Conservation (phyloP, 2,888 invertebrate species). For the Candidula unifasciata region DNA sequence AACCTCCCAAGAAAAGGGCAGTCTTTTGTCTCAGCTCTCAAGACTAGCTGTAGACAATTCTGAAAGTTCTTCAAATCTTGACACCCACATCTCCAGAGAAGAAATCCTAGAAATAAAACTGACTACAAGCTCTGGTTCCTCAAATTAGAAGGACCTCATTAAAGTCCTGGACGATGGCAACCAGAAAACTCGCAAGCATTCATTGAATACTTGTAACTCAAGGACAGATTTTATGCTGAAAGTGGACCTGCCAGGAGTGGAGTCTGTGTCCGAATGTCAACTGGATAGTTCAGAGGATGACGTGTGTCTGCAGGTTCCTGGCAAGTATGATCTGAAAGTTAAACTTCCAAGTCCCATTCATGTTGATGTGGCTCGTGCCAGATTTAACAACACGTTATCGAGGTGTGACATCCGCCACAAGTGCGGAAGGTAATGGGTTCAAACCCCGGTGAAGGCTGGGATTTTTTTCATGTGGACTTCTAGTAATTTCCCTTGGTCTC, state of each 20-base stretch:
- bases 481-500: no score
- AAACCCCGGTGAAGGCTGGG: no score
- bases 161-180: slow-evolving; percentile 62
- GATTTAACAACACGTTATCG: no score
- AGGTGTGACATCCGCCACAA: no score
- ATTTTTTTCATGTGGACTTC: no score
- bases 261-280: slow-evolving; percentile 70
- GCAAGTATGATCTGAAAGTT: no score
- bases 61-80: slow-evolving; percentile 25
- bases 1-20: slow-evolving; percentile 60
- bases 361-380: no score
- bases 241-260: slow-evolving; percentile 69
- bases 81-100: background rate
- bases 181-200: slow-evolving; percentile 38
- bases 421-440: no score
- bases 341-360: no score
- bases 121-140: slow-evolving; percentile 49
- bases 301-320: no score
- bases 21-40: slow-evolving; percentile 66
- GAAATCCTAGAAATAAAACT: slow-evolving; percentile 56
- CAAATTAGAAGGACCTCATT: slow-evolving; percentile 60
- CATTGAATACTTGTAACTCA: background rate
- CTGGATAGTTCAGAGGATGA: slow-evolving; percentile 75
- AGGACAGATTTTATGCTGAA: slow-evolving; percentile 59
- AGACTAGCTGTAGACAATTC: slow-evolving; percentile 54